Conservation (phyloP, 2,113 vertebrate genomes). For the Proterorhinus semilunaris region DNA sequence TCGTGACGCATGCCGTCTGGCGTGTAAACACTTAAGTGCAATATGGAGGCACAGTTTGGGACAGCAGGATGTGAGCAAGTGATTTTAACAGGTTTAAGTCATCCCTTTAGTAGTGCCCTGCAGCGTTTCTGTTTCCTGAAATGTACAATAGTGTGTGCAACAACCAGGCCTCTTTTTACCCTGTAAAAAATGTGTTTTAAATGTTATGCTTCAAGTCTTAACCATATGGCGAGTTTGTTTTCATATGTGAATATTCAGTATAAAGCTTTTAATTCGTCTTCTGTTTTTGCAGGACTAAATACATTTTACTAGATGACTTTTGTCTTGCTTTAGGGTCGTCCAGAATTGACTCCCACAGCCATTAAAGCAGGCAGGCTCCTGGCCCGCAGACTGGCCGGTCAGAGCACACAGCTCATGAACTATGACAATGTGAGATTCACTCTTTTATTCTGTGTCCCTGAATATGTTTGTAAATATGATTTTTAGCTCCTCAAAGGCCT, state of each 20-base stretch:
- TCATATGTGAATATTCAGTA: not conserved
- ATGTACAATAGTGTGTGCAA: not conserved
- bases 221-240: not conserved
- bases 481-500: not conserved
- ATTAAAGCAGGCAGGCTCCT: constrained; percentile 89
- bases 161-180: too few species aligned
- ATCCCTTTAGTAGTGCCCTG: constrained; percentile 64
- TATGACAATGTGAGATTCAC: constrained; percentile 85
- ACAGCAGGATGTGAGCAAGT: constrained; percentile 67
- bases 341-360: constrained; percentile 92
- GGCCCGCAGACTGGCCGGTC: constrained; percentile 81
- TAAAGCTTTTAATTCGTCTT: too few species aligned
- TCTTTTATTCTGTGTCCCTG: not conserved
- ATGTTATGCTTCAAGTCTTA: not conserved
- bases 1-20: constrained; percentile 47
- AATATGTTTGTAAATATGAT: constrained; percentile 14
- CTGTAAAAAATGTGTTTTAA: not conserved
- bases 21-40: constrained; percentile 46
- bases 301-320: not conserved
- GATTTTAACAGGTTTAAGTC: constrained; percentile 71
- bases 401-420: constrained; percentile 84
- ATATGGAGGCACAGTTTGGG: constrained; percentile 41
- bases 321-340: constrained; percentile 81
- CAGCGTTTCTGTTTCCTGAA: constrained; percentile 61
- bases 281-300: not conserved